These are phyloP conservation scores for Salvelinus sp. DNA, from an alignment of 2,113 vertebrate species.

Conservation along the genomic window DNA sequence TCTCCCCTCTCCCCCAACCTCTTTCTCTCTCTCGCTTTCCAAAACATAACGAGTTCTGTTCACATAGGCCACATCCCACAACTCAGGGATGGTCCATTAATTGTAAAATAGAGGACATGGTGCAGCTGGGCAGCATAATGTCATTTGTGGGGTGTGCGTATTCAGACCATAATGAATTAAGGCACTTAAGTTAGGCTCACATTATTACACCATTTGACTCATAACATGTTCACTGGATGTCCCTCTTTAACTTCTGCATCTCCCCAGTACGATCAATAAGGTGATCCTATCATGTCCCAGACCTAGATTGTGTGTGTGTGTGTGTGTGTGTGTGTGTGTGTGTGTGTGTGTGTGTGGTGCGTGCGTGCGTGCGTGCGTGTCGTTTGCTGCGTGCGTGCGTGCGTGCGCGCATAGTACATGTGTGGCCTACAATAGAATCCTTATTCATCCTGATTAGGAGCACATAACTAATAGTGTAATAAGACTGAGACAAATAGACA, in stretches of 20 bases:
- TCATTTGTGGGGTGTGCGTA: background rate
- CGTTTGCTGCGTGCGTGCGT: no score
- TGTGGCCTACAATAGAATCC: background rate
- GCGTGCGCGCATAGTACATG: background rate
- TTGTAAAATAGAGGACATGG: background rate
- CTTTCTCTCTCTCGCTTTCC: background rate
- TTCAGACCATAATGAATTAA: background rate
- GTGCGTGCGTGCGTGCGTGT: background rate
- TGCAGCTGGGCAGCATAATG: background rate
- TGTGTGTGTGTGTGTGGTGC: no score
- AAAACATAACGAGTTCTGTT: background rate
- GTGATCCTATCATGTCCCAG: no score
- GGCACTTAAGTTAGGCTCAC: background rate
- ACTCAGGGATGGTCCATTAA: background rate
- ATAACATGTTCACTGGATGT: background rate
- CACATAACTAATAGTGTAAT: slow-evolving; percentile 27
- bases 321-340: no score
- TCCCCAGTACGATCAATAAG: background rate
- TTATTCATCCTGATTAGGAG: slow-evolving; percentile 4
- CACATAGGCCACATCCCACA: background rate
- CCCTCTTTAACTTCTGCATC: background rate
- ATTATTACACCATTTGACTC: background rate
- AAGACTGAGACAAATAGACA: slow-evolving; percentile 3
- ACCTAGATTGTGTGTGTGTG: no score
- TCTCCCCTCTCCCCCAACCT: background rate